Evolutionary conservation across 2,888 invertebrate species (phyloP).

Genomic region (Ochropleura plecta): DNA sequence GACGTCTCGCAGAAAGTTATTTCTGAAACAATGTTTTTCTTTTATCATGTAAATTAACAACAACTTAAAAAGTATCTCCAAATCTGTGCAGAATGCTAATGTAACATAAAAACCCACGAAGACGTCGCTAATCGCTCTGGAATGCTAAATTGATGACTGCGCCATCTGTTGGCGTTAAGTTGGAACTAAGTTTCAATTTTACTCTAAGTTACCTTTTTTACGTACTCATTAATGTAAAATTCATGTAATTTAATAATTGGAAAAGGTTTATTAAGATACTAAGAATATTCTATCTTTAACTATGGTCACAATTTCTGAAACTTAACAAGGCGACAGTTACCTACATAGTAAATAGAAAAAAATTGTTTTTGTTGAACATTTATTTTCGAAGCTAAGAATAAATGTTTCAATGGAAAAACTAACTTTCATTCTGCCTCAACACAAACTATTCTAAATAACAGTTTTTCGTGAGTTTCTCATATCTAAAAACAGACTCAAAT

Average conservation of each 20-base stretch:
- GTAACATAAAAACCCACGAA: constrained; percentile 51
- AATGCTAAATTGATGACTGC: constrained; percentile 56
- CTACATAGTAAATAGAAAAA: background rate
- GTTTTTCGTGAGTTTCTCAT: constrained; percentile 10
- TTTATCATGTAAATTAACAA: constrained; percentile 20
- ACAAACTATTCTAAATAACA: background rate
- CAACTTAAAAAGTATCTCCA: constrained; percentile 14
- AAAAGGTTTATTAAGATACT: background rate
- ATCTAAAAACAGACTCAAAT: constrained; percentile 2
- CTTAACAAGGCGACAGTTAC: background rate
- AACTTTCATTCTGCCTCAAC: background rate
- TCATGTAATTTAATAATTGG: background rate
- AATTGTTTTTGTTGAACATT: background rate
- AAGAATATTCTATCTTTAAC: background rate
- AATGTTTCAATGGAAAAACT: background rate
- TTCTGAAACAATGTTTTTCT: background rate
- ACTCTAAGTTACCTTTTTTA: background rate
- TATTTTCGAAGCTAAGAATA: background rate
- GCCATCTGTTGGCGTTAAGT: constrained; percentile 57
- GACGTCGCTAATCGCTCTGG: constrained; percentile 54
- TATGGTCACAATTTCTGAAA: background rate
- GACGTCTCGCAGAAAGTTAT: too few relatives aligned
- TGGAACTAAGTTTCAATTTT: constrained; percentile 36
- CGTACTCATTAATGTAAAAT: background rate
- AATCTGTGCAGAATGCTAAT: constrained; percentile 54